Evolutionary conservation across 2,888 invertebrate genomes (phyloP).

Genomic region (Hirudinaria manillensis): DNA sequence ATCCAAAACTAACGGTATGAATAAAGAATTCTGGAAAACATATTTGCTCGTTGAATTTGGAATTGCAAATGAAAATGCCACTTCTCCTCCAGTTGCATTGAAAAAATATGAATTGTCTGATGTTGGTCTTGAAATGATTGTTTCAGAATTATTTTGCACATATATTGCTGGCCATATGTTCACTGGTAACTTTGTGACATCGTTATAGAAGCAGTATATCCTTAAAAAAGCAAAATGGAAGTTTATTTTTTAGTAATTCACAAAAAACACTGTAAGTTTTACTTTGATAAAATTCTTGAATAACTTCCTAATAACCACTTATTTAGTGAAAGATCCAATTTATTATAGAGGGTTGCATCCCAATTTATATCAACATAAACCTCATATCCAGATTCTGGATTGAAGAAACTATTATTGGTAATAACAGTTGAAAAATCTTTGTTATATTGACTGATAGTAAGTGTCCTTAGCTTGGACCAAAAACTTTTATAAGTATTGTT

Average conservation of each 20-base stretch:
- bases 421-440: neutral
- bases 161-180: conserved; percentile 28
- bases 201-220: conserved; percentile 16
- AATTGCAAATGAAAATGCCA: conserved; percentile 11
- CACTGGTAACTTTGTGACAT: conserved; percentile 3
- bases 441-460: neutral
- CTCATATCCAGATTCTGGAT: conserved; percentile 4
- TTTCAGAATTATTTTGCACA: neutral
- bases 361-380: neutral
- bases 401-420: conserved; percentile 12
- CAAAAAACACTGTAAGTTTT: neutral
- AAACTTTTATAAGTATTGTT: neutral
- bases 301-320: conserved; percentile 11
- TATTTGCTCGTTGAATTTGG: neutral
- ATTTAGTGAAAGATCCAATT: conserved; percentile 18
- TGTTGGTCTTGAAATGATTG: neutral
- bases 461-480: neutral
- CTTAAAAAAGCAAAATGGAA: neutral
- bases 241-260: neutral
- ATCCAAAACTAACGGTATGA: conserved; percentile 13
- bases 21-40: neutral
- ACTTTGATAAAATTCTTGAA: conserved; percentile 2
- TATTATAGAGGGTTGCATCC: neutral
- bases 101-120: conserved; percentile 23
- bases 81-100: conserved; percentile 25